Evolutionary conservation across 2,888 invertebrate species (phyloP).

Genomic region (Litoditis marina): DNA sequence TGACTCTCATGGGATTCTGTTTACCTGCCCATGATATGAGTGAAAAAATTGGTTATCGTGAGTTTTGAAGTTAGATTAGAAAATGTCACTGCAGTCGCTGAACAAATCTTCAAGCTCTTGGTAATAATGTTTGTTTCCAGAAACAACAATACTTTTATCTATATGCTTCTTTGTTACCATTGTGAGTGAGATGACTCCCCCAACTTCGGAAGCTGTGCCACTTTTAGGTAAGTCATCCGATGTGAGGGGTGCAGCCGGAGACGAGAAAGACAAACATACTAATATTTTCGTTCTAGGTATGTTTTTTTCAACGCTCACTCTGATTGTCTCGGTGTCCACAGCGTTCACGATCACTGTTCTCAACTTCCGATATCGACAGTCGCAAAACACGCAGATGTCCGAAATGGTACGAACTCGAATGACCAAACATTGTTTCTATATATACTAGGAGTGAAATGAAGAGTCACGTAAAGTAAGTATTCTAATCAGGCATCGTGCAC

Average conservation of each 20-base stretch:
- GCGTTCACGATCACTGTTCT: slow-evolving; percentile 52
- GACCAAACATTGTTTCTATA: too few relatives aligned
- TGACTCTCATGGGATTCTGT: slow-evolving; percentile 58
- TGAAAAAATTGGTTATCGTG: slow-evolving; percentile 55
- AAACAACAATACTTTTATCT: slow-evolving; percentile 70
- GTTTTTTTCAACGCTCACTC: slow-evolving; percentile 51
- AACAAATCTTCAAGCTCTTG: background rate
- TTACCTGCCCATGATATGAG: slow-evolving; percentile 56
- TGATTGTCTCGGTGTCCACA: slow-evolving; percentile 49
- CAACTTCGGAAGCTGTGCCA: slow-evolving; percentile 74
- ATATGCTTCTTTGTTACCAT: slow-evolving; percentile 95
- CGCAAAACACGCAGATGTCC: slow-evolving; percentile 47
- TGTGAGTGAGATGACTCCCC: slow-evolving; percentile 94
- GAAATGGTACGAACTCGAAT: slow-evolving; percentile 18
- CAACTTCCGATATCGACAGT: slow-evolving; percentile 51
- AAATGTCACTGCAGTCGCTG: too few relatives aligned
- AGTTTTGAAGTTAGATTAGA: slow-evolving; percentile 1
- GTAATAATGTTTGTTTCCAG: slow-evolving; percentile 22
- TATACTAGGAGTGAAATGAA: too few relatives aligned
- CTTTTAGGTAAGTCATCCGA: slow-evolving; percentile 28
- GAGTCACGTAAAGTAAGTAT: too few relatives aligned
- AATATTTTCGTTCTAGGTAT: slow-evolving; percentile 30
- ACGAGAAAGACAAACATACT: background rate
- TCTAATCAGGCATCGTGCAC: too few relatives aligned
- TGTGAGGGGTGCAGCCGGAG: too few relatives aligned